phyloP scores from a whole-genome alignment of 2,113 vertebrate genomes.

The Nasalis larvatus region DNA sequence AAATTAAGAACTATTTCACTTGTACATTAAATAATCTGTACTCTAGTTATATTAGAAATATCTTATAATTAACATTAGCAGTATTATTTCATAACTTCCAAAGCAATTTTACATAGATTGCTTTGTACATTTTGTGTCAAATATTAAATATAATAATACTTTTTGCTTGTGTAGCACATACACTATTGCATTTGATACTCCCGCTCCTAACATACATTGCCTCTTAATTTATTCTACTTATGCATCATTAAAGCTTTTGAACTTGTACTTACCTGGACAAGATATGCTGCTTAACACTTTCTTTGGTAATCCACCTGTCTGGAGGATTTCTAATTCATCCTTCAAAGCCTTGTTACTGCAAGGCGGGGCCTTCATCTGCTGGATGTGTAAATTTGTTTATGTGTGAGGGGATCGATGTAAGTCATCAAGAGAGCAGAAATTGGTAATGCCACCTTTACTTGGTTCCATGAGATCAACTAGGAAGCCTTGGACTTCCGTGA shows the following conservation, averaged over 20 bases:
- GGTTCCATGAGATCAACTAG: neutral
- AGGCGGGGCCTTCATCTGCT: neutral
- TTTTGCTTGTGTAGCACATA: neutral
- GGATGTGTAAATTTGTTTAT: no score
- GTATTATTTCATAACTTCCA: conserved; percentile 33
- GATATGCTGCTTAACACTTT: neutral
- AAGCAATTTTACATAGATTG: neutral
- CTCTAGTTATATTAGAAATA: conserved; percentile 16
- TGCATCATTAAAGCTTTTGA: neutral
- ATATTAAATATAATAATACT: neutral
- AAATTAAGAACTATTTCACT: conserved; percentile 44
- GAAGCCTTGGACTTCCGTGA: neutral
- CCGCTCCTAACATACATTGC: neutral
- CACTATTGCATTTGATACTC: neutral
- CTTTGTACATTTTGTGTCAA: neutral
- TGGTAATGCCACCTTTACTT: neutral
- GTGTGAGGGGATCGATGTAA: no score
- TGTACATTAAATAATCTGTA: neutral
- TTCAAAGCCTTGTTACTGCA: neutral
- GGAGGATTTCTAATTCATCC: neutral
- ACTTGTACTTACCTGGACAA: neutral
- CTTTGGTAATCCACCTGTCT: neutral
- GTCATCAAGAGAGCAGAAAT: neutral
- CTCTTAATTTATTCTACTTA: conserved; percentile 2
- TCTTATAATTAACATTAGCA: conserved; percentile 15